Evolutionary conservation across 2,888 invertebrate genomes (phyloP).

Genomic region (Arctia plantaginis): DNA sequence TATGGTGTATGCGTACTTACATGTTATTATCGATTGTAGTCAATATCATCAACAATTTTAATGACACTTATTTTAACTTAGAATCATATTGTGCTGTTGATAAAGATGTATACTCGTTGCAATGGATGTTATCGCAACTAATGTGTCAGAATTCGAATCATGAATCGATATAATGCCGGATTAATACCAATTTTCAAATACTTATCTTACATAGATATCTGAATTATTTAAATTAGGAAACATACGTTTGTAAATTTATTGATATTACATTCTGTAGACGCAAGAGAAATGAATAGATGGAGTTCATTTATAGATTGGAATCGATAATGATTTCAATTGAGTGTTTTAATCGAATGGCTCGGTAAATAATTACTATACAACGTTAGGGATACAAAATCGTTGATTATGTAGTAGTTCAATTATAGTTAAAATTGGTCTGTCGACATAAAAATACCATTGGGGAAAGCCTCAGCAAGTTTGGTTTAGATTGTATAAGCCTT

Average conservation of each 20-base stretch:
- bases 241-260: constrained; percentile 34
- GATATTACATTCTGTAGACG: constrained; percentile 23
- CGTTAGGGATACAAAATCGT: constrained; percentile 12
- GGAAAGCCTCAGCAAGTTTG: not conserved
- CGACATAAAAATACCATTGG: not conserved
- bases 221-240: constrained; percentile 47
- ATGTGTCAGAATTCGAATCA: constrained; percentile 25
- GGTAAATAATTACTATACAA: constrained; percentile 11
- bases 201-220: constrained; percentile 20
- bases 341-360: constrained; percentile 15
- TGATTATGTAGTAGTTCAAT: constrained; percentile 12
- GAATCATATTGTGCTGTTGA: constrained; percentile 24
- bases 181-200: constrained; percentile 29
- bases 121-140: constrained; percentile 26
- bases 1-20: not conserved
- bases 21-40: not conserved
- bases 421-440: not conserved
- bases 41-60: not conserved
- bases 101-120: constrained; percentile 17
- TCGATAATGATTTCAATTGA: constrained; percentile 29
- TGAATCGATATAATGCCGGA: constrained; percentile 26
- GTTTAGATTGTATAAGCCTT: not conserved
- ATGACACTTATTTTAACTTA: constrained; percentile 9
- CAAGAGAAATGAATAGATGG: constrained; percentile 24
- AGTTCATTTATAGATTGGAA: constrained; percentile 27